Base-by-base conservation (phyloP, 2,888 invertebrate species). In the Apodemia zela region DNA sequence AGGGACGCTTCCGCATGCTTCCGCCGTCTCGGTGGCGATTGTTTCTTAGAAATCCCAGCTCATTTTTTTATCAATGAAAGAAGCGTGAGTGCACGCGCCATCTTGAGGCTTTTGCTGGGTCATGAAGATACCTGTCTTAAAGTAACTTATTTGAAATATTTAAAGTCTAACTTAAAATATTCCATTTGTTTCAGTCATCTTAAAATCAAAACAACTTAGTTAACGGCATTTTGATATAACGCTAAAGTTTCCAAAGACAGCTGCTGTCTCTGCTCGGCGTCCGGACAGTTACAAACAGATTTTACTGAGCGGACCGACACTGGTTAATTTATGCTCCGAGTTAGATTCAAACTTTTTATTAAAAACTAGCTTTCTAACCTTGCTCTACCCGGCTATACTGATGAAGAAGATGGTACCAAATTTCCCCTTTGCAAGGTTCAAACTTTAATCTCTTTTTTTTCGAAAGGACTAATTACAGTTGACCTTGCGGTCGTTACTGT, bases 171-270 rank as follows among this genome's bases (percentile, higher is more conserved):
- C 33, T 8, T 2, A 42, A 42, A 42, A 42, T 42, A 6, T 51
- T 7, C 18, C 49, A 17, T 18, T 51, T 51, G 25, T 51, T 51
- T 4, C 6, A 18, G 18, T 21, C 51, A 21, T 54, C 25, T 54
- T 25, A 25, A 54, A 54, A 54, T 54, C 54, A 25, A 54, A 54
- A 54, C 54, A 25, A 54, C 25, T 21, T 45, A 45, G 45, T 54
- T 21, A 54, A 25, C 54, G 8, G 54, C 25, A 5, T 25, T 54
- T 25, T 54, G 54, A 51, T 51, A 51, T 25, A 21, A 25, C 29
- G 54, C 21, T 21, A 54, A 54, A 54, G 54, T 54, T 54, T 54
- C 29, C 54, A 54, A 54, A 54, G 54, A 54, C 54, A 54, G 13
- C 54, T 54, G 54, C 54, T 54, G 54, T 54, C 51, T 3, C 51